Evolutionary conservation across 2,113 vertebrate genomes (phyloP).

Genomic region (Scolopax mira): DNA sequence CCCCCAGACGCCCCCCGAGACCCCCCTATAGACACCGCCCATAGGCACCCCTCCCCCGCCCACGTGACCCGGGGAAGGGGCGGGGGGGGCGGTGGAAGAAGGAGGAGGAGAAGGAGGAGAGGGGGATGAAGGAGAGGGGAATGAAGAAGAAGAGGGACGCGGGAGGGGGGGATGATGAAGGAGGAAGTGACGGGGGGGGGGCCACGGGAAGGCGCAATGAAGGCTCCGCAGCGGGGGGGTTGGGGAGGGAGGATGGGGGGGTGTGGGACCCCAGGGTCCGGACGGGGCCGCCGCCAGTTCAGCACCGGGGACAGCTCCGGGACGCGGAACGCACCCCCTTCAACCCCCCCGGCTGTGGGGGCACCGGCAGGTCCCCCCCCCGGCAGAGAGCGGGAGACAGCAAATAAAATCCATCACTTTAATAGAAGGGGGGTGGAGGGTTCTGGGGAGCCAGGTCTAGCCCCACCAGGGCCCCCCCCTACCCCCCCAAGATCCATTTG

Average conservation of each 20-base stretch:
- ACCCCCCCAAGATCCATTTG: background rate
- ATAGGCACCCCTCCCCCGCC: too few species aligned
- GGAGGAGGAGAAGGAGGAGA: background rate
- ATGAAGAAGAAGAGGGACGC: background rate
- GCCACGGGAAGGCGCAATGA: too few species aligned
- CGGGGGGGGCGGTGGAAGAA: too few species aligned
- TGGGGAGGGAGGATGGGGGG: background rate
- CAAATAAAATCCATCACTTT: background rate
- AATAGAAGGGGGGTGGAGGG: background rate
- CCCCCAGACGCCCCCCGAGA: background rate
- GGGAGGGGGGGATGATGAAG: background rate
- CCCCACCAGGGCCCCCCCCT: background rate
- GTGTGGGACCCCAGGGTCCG: background rate
- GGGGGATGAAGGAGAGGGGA: too few species aligned
- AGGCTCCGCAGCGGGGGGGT: too few species aligned
- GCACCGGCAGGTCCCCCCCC: too few species aligned
- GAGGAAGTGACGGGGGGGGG: background rate
- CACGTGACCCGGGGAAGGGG: too few species aligned
- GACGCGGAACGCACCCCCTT: too few species aligned
- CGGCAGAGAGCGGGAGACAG: background rate
- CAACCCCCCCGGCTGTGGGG: background rate
- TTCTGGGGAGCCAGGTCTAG: background rate
- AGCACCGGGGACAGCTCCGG: background rate
- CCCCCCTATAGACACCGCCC: too few species aligned
- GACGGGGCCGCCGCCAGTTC: background rate